Evolutionary conservation across 2,113 vertebrate genomes (phyloP).

Genomic region (Lanius ludovicianus): DNA sequence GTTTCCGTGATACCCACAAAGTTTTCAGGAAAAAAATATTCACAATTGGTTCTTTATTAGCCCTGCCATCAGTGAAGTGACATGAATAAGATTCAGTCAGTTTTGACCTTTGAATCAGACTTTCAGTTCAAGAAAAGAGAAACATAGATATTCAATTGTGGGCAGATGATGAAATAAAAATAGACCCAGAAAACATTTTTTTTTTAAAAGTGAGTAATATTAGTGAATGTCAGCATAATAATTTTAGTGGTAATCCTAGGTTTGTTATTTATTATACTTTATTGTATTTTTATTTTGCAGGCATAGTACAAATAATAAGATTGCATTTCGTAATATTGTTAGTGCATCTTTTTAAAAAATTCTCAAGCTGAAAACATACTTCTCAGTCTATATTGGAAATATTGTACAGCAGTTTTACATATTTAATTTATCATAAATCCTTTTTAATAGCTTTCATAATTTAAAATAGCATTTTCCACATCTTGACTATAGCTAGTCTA

Average conservation of each 20-base stretch:
- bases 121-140: background rate
- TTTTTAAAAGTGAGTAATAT: background rate
- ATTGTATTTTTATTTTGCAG: constrained; percentile 7
- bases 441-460: background rate
- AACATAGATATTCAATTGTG: background rate
- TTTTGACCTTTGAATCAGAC: constrained; percentile 18
- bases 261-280: constrained; percentile 26
- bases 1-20: background rate
- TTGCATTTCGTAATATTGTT: background rate
- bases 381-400: background rate
- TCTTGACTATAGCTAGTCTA: background rate
- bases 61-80: background rate
- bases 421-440: background rate
- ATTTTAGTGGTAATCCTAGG: constrained; percentile 8
- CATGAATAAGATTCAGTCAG: background rate
- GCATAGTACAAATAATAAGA: background rate
- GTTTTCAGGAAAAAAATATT: background rate
- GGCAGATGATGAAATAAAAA: constrained; percentile 11
- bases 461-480: background rate
- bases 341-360: background rate
- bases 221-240: constrained; percentile 46
- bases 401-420: background rate
- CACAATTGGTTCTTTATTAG: background rate
- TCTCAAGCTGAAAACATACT: background rate
- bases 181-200: background rate